Percentiles rank a stretch among this genome's conserved stretches.
These are phyloP conservation scores for Xiphophorus maculatus DNA, from an alignment of 2,113 vertebrate genomes.

Conservation along the genomic window DNA sequence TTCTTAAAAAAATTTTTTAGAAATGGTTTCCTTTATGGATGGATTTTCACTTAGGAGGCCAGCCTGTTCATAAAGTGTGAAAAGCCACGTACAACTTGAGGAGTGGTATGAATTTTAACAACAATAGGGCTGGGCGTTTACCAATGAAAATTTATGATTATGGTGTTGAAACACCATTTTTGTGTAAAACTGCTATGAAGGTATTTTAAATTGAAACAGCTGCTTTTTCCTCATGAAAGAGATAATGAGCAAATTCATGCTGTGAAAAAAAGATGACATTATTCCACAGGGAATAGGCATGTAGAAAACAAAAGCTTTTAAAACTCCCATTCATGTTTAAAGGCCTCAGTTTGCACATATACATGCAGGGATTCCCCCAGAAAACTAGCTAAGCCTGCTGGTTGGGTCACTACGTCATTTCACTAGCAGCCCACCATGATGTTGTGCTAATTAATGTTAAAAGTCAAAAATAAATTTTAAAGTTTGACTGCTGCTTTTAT, in stretches of 20 bases:
- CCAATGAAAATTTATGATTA: constrained; percentile 22
- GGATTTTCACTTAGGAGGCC: constrained; percentile 55
- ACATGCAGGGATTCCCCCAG: too few species aligned
- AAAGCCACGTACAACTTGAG: constrained; percentile 17
- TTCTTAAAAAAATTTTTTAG: constrained; percentile 46
- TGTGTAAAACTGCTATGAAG: constrained; percentile 31
- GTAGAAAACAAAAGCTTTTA: background rate
- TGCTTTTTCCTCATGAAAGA: constrained; percentile 57
- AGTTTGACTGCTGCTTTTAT: too few species aligned
- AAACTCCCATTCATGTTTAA: background rate
- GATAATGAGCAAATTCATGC: constrained; percentile 25
- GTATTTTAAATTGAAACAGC: constrained; percentile 60
- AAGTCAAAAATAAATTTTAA: too few species aligned
- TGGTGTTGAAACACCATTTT: constrained; percentile 10
- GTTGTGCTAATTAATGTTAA: too few species aligned
- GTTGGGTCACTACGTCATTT: too few species aligned
- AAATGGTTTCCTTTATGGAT: constrained; percentile 36
- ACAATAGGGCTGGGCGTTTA: background rate
- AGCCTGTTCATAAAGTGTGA: background rate
- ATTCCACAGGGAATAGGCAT: background rate
- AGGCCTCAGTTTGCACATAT: background rate
- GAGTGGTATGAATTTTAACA: constrained; percentile 17
- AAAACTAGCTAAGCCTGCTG: too few species aligned
- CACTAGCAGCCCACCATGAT: too few species aligned
- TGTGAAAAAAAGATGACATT: constrained; percentile 35